phyloP scores from a whole-genome alignment of 2,888 invertebrate genomes.

The Dicyrtoma fusca region DNA sequence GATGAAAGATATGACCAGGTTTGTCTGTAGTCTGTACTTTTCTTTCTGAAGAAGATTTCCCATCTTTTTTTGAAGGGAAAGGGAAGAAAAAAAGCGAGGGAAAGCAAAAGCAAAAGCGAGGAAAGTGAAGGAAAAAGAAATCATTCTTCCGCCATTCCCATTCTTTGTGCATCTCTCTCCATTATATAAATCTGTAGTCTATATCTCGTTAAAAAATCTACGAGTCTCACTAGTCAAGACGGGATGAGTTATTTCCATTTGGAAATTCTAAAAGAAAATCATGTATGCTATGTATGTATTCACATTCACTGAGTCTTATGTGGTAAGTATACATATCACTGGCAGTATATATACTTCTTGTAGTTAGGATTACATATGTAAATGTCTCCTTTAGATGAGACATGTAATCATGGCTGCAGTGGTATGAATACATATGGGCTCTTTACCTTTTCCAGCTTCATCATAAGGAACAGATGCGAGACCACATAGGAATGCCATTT shows the following conservation, averaged over 20 bases:
- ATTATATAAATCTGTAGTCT: no score
- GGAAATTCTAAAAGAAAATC: no score
- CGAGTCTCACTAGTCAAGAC: not conserved
- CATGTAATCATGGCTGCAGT: no score
- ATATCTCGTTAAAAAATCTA: slow-evolving; percentile 31
- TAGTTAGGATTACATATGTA: no score
- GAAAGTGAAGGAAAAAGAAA: slow-evolving; percentile 11
- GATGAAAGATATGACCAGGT: not conserved
- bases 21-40: not conserved
- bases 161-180: slow-evolving; percentile 24
- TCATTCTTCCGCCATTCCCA: slow-evolving; percentile 19
- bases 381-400: no score
- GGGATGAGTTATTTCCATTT: not conserved
- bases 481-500: no score
- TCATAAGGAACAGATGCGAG: no score
- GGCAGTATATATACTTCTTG: no score
- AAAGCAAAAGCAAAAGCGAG: not conserved
- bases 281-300: no score
- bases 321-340: no score
- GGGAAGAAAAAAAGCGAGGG: slow-evolving; percentile 4
- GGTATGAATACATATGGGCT: slow-evolving; percentile 24
- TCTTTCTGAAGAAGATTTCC: not conserved
- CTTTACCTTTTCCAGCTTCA: slow-evolving; percentile 2
- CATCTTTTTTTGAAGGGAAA: no score
- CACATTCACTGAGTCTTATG: no score